Percentiles rank a stretch among this genome's conserved stretches.
Evolutionary conservation across 2,888 invertebrate species (phyloP).

Genomic region (Coelinius sp.): DNA sequence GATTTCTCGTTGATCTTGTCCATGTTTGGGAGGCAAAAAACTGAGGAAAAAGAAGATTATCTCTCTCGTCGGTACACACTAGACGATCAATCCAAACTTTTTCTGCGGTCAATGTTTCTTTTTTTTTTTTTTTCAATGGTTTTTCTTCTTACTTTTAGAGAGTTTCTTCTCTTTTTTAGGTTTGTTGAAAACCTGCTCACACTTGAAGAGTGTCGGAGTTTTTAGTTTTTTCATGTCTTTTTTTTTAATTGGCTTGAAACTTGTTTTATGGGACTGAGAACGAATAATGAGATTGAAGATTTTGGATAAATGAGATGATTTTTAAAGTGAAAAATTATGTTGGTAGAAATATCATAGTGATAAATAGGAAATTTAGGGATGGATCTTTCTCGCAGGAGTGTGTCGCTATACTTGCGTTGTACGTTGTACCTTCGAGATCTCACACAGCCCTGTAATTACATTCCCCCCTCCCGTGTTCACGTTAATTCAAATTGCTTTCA

Average conservation of each 20-base stretch:
- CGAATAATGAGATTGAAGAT: too few relatives aligned
- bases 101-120: not conserved
- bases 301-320: too few relatives aligned
- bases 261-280: too few relatives aligned
- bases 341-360: conserved; percentile 37
- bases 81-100: not conserved
- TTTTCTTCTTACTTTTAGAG: not conserved
- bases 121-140: not conserved
- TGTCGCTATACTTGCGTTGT: conserved; percentile 37
- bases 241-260: too few relatives aligned
- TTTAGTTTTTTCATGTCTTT: too few relatives aligned
- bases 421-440: conserved; percentile 36
- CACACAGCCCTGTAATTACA: conserved; percentile 62
- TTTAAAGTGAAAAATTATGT: too few relatives aligned
- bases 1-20: conserved; percentile 43
- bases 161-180: too few relatives aligned
- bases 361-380: conserved; percentile 47
- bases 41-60: conserved; percentile 3
- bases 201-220: too few relatives aligned
- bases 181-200: too few relatives aligned
- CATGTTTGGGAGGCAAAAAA: not conserved
- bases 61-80: not conserved
- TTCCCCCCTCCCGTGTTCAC: conserved; percentile 61
- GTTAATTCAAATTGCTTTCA: conserved; percentile 67
- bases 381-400: conserved; percentile 43